These are phyloP conservation scores for Seira ritae DNA, from an alignment of 2,888 invertebrate genomes.

Conservation along the genomic window DNA sequence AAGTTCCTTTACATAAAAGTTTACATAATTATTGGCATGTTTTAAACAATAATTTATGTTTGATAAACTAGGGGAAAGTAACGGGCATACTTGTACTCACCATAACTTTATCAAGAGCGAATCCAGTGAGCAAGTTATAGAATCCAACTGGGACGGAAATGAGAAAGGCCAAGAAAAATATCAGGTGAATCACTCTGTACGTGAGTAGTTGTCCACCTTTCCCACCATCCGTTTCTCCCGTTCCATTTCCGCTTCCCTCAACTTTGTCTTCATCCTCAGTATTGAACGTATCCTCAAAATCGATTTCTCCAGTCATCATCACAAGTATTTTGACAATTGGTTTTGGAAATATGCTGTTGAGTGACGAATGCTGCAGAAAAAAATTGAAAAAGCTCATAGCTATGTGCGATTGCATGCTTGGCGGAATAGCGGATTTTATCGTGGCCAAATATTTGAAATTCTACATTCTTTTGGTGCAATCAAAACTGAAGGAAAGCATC, in stretches of 20 bases:
- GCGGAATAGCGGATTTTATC: neutral
- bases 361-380: constrained; percentile 40
- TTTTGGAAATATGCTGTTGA: constrained; percentile 57
- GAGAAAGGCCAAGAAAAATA: constrained; percentile 55
- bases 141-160: constrained; percentile 58
- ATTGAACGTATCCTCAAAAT: constrained; percentile 61
- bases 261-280: constrained; percentile 30
- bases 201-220: constrained; percentile 21
- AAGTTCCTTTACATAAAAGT: constrained; percentile 39
- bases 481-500: neutral
- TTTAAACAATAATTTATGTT: neutral
- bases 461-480: too few species aligned
- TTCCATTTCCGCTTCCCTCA: constrained; percentile 31
- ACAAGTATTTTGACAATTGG: constrained; percentile 61
- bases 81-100: constrained; percentile 35
- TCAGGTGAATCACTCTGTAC: constrained; percentile 35
- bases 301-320: constrained; percentile 64
- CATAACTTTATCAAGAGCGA: constrained; percentile 60
- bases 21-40: neutral
- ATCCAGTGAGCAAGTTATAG: constrained; percentile 54
- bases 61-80: too few species aligned
- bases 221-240: neutral
- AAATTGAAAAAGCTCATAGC: neutral
- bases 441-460: neutral
- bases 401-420: neutral